These are phyloP conservation scores for Piscicola geometra DNA, from an alignment of 2,888 invertebrate genomes.

Conservation along the genomic window DNA sequence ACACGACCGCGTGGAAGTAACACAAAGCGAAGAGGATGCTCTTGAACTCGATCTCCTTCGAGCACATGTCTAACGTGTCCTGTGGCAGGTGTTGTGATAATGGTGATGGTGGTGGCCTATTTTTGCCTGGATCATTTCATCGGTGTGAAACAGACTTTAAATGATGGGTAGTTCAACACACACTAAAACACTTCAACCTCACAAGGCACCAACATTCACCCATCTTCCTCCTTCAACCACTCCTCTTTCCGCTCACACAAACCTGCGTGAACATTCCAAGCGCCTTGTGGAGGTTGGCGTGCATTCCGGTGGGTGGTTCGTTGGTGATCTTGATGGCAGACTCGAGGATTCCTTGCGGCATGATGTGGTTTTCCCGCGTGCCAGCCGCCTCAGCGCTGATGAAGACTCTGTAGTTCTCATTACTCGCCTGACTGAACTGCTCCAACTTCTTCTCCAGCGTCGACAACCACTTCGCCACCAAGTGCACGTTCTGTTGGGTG, in stretches of 20 bases:
- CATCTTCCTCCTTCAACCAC: neutral
- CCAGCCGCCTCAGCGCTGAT: constrained; percentile 91
- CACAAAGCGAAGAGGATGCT: constrained; percentile 79
- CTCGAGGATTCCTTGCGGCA: constrained; percentile 88
- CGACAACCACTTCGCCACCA: constrained; percentile 89
- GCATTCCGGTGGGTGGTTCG: constrained; percentile 94
- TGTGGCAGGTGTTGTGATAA: constrained; percentile 38
- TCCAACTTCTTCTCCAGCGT: constrained; percentile 85
- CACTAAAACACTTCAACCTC: no score
- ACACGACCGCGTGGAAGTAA: constrained; percentile 93
- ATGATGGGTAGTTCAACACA: no score
- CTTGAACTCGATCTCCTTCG: constrained; percentile 91
- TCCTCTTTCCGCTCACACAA: neutral
- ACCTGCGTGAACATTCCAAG: constrained; percentile 83
- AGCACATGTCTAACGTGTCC: constrained; percentile 89
- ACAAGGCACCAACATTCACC: no score
- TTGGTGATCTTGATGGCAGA: constrained; percentile 95
- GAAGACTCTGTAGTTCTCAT: constrained; percentile 77
- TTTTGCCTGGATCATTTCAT: no score
- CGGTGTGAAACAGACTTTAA: no score
- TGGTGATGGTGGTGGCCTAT: no score
- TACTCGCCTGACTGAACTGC: constrained; percentile 72
- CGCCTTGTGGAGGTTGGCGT: constrained; percentile 90
- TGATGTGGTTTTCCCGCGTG: constrained; percentile 79
- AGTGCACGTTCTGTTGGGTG: constrained; percentile 76